Percentiles rank a stretch among this genome's conserved stretches.
These are phyloP conservation scores for Neotragus pygmaeus DNA, from an alignment of 2,113 vertebrate genomes.

Conservation along the genomic window DNA sequence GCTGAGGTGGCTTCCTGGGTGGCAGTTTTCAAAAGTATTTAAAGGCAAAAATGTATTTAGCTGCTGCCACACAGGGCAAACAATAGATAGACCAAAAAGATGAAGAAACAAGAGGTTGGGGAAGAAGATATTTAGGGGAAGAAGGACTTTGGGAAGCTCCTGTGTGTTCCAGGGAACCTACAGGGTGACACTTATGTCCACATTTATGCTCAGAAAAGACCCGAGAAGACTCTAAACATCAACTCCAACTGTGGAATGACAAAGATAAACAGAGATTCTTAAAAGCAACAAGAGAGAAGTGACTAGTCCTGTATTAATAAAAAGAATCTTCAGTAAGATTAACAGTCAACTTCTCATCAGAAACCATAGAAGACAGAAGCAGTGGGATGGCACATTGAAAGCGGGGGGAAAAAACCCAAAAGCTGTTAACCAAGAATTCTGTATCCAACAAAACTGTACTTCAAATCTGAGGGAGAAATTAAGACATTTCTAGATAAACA, in stretches of 20 bases:
- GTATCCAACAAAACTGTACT: not conserved
- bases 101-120: not conserved
- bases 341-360: not conserved
- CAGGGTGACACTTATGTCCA: not conserved
- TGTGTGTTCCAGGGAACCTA: not conserved
- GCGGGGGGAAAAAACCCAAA: not conserved
- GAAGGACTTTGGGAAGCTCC: not conserved
- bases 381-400: not conserved
- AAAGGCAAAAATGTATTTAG: not conserved
- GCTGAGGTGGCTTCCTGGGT: not conserved
- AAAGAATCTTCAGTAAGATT: not conserved
- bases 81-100: not conserved
- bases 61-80: not conserved
- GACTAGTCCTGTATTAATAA: not conserved
- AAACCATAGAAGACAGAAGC: not conserved
- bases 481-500: not conserved
- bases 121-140: not conserved
- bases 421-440: not conserved
- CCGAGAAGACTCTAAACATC: not conserved
- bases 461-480: not conserved
- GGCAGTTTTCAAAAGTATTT: not conserved
- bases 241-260: not conserved
- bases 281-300: not conserved
- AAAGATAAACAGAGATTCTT: not conserved
- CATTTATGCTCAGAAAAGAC: not conserved